Percentiles rank a stretch among this genome's conserved stretches.
Evolutionary conservation across 2,888 invertebrate genomes (phyloP).

Genomic region (Tinea pellionella): DNA sequence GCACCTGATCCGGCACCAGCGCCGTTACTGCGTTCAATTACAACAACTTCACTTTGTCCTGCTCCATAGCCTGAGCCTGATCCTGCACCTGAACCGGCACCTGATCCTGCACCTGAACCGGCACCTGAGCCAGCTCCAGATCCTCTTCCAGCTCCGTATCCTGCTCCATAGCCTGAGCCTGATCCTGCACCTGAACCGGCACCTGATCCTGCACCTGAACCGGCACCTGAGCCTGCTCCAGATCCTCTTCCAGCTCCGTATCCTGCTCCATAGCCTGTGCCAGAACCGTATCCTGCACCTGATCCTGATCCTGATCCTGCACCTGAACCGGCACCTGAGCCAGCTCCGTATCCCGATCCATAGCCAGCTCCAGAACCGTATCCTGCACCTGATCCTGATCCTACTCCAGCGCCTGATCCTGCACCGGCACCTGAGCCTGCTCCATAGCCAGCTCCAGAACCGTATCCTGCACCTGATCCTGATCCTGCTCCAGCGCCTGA

Average conservation of each 20-base stretch:
- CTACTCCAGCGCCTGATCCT: not conserved
- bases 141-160: not conserved
- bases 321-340: constrained; percentile 16
- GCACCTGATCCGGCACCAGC: not conserved
- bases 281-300: no score
- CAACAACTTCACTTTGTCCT: not conserved
- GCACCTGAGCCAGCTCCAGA: not conserved
- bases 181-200: not conserved
- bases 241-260: no score
- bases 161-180: constrained; percentile 4
- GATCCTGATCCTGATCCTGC: no score
- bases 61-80: constrained; percentile 6
- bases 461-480: no score
- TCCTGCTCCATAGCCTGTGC: no score
- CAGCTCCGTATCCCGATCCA: constrained; percentile 8
- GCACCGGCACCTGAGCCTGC: constrained; percentile 4
- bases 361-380: no score
- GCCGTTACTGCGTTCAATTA: not conserved
- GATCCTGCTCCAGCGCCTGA: no score
- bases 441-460: no score
- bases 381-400: constrained; percentile 2
- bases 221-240: no score
- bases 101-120: not conserved
- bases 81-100: not conserved
- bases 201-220: not conserved